phyloP scores from a whole-genome alignment of 2,888 invertebrate genomes.

The Aleiodes alternator region DNA sequence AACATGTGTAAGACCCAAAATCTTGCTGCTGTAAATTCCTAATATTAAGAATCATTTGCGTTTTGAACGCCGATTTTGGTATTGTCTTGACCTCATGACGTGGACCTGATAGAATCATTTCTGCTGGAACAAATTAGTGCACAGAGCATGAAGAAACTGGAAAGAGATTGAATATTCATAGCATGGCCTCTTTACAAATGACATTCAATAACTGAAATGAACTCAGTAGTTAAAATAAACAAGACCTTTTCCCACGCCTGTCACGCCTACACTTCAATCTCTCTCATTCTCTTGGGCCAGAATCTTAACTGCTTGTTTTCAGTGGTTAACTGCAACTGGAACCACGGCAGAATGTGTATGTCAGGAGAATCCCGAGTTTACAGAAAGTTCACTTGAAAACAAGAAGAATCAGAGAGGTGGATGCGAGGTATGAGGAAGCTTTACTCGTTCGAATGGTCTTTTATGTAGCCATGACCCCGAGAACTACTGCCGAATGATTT shows the following conservation, averaged over 20 bases:
- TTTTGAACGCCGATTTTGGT: slow-evolving; percentile 83
- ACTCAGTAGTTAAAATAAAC: slow-evolving; percentile 41
- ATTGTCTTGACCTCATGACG: slow-evolving; percentile 87
- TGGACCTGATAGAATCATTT: slow-evolving; percentile 88
- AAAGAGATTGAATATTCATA: background rate
- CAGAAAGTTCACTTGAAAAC: slow-evolving; percentile 34
- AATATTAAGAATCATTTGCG: slow-evolving; percentile 88
- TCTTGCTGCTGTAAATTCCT: slow-evolving; percentile 84
- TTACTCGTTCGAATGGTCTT: slow-evolving; percentile 37
- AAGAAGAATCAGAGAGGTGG: background rate
- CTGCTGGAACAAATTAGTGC: slow-evolving; percentile 76
- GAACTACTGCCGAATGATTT: background rate
- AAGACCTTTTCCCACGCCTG: slow-evolving; percentile 39
- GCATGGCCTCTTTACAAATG: background rate
- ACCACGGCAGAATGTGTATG: slow-evolving; percentile 18
- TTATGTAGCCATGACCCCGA: slow-evolving; percentile 16
- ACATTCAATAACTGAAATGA: background rate
- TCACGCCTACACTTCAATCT: slow-evolving; percentile 21
- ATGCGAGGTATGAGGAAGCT: slow-evolving; percentile 23
- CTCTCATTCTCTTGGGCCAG: slow-evolving; percentile 26
- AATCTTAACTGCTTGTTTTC: slow-evolving; percentile 25
- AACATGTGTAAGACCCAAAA: slow-evolving; percentile 89
- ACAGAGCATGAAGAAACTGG: background rate
- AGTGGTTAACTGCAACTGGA: slow-evolving; percentile 1
- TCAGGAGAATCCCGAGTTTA: slow-evolving; percentile 45